phyloP scores from a whole-genome alignment of 1,140 invertebrate genomes.

The Galleria mellonella region DNA sequence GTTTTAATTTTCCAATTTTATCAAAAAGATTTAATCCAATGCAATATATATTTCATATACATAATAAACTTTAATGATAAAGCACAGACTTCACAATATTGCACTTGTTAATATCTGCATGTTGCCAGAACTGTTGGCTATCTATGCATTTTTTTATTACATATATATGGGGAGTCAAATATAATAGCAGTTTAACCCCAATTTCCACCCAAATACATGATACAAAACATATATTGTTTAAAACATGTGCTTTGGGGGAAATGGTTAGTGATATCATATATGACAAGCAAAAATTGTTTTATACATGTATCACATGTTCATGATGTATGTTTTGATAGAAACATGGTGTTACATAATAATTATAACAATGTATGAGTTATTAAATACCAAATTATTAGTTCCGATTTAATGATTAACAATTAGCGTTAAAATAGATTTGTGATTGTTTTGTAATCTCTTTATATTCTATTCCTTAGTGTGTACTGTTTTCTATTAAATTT shows the following conservation, averaged over 20 bases:
- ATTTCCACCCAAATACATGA: no score
- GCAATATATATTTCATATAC: background rate
- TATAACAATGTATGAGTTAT: background rate
- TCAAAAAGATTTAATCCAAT: slow-evolving; percentile 5
- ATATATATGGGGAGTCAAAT: no score
- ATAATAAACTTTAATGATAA: background rate
- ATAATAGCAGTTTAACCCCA: no score
- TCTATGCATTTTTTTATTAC: background rate
- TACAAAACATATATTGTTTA: no score
- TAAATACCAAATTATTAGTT: slow-evolving; percentile 4
- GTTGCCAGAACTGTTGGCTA: slow-evolving; percentile 3
- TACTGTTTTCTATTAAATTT: slow-evolving; percentile 66
- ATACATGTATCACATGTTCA: no score
- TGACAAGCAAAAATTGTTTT: no score
- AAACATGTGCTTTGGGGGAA: no score
- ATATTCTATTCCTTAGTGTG: slow-evolving; percentile 57
- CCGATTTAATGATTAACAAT: slow-evolving; percentile 23
- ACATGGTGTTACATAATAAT: no score
- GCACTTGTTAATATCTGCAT: slow-evolving; percentile 41
- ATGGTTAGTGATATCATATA: no score
- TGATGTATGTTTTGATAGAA: no score
- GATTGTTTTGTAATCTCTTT: slow-evolving; percentile 58
- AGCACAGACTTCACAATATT: slow-evolving; percentile 2
- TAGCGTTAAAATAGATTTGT: slow-evolving; percentile 39
- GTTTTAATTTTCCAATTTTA: no score